These are phyloP conservation scores for Drosophila albomicans DNA, from an alignment of 1,140 invertebrate genomes.

Conservation along the genomic window DNA sequence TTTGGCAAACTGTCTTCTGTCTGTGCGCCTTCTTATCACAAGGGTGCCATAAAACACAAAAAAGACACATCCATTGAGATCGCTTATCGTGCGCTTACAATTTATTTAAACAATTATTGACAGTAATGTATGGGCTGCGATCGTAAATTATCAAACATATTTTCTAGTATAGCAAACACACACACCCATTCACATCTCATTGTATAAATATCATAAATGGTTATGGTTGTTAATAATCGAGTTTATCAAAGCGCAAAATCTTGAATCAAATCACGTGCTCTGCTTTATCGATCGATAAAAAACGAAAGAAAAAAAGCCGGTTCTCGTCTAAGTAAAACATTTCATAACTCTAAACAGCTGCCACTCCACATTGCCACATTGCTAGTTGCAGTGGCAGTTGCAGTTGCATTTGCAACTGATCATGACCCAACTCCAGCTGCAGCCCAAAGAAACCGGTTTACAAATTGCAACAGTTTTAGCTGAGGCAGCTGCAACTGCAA, in stretches of 20 bases:
- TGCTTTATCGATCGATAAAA: slow-evolving; percentile 33
- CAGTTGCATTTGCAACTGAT: slow-evolving; percentile 10
- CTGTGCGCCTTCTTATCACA: slow-evolving; percentile 45
- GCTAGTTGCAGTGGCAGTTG: slow-evolving; percentile 46
- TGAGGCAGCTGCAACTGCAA: slow-evolving; percentile 44
- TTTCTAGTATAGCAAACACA: slow-evolving; percentile 36
- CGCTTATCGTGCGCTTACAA: slow-evolving; percentile 44
- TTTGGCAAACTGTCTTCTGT: slow-evolving; percentile 22
- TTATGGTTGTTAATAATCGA: slow-evolving; percentile 15
- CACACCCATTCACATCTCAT: slow-evolving; percentile 7
- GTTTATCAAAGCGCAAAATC: slow-evolving; percentile 31
- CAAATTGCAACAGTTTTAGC: slow-evolving; percentile 55
- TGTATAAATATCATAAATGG: neutral
- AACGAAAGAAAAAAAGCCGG: slow-evolving; percentile 23
- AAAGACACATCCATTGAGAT: slow-evolving; percentile 34
- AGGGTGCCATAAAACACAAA: slow-evolving; percentile 16
- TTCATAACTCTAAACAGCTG: slow-evolving; percentile 46
- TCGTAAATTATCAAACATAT: slow-evolving; percentile 62
- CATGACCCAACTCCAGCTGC: slow-evolving; percentile 44
- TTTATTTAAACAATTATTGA: slow-evolving; percentile 72
- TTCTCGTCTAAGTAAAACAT: slow-evolving; percentile 25
- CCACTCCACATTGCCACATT: slow-evolving; percentile 5
- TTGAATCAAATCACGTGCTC: slow-evolving; percentile 38
- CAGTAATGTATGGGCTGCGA: slow-evolving; percentile 69
- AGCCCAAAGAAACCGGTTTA: slow-evolving; percentile 58